A percentile compares a stretch with the other conserved stretches of the same genome.
phyloP scores from a whole-genome alignment of 2,888 invertebrate genomes.

The Prenolepis imparis region DNA sequence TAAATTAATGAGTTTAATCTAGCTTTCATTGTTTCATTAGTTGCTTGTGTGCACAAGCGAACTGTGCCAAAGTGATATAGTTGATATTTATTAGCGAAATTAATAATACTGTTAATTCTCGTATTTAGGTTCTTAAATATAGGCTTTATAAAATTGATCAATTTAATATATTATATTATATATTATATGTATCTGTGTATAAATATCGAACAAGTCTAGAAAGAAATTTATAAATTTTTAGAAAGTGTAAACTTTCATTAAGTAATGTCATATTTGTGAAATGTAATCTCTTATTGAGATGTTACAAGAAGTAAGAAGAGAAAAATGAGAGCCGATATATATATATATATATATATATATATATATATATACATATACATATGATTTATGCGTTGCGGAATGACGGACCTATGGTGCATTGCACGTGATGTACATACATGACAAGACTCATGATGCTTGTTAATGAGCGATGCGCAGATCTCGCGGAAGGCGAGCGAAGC shows the following conservation, averaged over 20 bases:
- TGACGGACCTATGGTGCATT: not conserved
- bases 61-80: not conserved
- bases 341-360: too few species aligned
- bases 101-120: not conserved
- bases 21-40: not conserved
- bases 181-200: not conserved
- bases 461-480: conserved; percentile 67
- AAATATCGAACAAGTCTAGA: not conserved
- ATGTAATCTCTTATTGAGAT: not conserved
- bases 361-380: too few species aligned
- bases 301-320: not conserved
- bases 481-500: conserved; percentile 19
- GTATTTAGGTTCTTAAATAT: not conserved
- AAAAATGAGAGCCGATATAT: not conserved
- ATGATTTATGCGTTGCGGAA: not conserved
- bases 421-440: conserved; percentile 62
- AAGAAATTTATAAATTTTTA: not conserved
- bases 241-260: not conserved
- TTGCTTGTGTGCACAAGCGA: not conserved
- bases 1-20: conserved; percentile 8
- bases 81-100: not conserved
- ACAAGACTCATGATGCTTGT: conserved; percentile 62
- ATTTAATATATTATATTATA: not conserved
- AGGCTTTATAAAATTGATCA: not conserved
- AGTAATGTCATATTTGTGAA: not conserved